phyloP scores from a whole-genome alignment of 2,113 vertebrate genomes.

The Cephalophus harveyi region DNA sequence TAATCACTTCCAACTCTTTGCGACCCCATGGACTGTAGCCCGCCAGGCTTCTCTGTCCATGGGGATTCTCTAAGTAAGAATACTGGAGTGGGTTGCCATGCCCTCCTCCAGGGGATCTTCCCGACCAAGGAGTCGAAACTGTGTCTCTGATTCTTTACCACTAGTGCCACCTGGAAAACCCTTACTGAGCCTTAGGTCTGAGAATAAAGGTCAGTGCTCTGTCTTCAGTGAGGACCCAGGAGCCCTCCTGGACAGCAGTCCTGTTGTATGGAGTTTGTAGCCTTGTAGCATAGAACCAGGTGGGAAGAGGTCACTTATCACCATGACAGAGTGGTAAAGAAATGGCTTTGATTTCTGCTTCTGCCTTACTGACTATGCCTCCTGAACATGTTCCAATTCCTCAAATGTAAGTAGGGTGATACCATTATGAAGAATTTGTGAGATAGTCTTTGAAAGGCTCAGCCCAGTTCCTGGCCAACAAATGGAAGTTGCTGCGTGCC shows the following conservation, averaged over 20 bases:
- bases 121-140: background rate
- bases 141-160: background rate
- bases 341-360: background rate
- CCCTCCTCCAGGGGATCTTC: background rate
- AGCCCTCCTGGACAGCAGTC: background rate
- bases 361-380: background rate
- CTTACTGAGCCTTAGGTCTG: background rate
- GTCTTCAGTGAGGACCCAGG: background rate
- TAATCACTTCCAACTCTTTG: background rate
- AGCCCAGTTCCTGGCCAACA: background rate
- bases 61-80: background rate
- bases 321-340: background rate
- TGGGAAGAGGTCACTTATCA: background rate
- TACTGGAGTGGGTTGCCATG: background rate
- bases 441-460: background rate
- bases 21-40: background rate
- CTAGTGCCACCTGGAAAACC: background rate
- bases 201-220: background rate
- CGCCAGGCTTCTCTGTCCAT: background rate
- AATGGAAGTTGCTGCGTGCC: background rate
- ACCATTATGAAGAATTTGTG: background rate
- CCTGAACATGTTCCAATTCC: background rate
- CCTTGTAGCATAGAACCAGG: background rate
- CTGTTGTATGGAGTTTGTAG: background rate
- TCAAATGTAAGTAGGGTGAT: background rate